Base-by-base conservation (phyloP, 2,888 invertebrate genomes). In the Eulithis testata region DNA sequence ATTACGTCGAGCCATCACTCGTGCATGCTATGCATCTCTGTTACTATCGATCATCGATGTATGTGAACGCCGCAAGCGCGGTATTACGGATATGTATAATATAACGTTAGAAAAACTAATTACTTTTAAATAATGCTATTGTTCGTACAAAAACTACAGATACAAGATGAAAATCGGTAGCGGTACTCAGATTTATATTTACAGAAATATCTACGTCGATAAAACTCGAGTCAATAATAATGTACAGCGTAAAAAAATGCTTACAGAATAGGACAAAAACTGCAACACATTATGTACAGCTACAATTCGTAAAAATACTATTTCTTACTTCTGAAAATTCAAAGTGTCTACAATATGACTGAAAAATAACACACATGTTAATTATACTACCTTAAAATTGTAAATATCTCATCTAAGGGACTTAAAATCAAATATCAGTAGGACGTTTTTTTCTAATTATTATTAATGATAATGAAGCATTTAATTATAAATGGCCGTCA, bases 251-350 rank as follows among this genome's bases (percentile, higher is more conserved):
- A 60, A 63, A 5, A 60, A 44, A 21, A 54, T 58, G 57, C 53
- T 63, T 44, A 63, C 45, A 14, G 59, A 47, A 56, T 53, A 63
- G 44, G 8, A 21, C 21, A 27, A 60, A 40, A 56, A 67, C 63
- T 66, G 65, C 68, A 60, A 69, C 60, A 71, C 31, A 60, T 53
- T 73, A 73, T 73, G 54, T 73, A 73, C 69, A 73, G 65, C 66
- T 68, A 67, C 54, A 65, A 12, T 65, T 64, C 51, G 21, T 52
- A 21, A 62, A 60, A 63, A 37, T 62, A 63, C 47, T 60, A 62
- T 66, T 43, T 49, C 56, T 65, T 67, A 70, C 69, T 58, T 60
- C 58, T 64, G 55, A 65, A 43, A 61, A 59, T 65, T 58, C 64
- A 60, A 63, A 61, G n/a, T 63, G 55, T 56, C 57, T 64, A 70